Percentiles rank a stretch among this genome's conserved stretches.
phyloP scores from a whole-genome alignment of 2,888 invertebrate genomes.

The Phalera bucephala region DNA sequence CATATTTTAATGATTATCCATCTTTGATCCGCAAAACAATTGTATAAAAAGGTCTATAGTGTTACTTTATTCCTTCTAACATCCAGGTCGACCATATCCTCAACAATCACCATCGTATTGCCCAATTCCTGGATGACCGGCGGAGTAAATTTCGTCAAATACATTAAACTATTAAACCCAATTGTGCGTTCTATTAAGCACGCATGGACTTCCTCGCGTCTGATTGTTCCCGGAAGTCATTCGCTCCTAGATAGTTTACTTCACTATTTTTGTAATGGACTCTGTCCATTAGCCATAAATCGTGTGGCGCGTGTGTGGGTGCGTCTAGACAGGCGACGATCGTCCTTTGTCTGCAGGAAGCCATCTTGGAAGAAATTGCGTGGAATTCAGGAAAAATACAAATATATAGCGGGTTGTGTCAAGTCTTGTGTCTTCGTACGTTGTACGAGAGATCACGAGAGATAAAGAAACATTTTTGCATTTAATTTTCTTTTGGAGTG shows the following conservation, averaged over 20 bases:
- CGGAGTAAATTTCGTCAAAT: conserved; percentile 14
- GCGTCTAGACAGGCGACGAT: conserved; percentile 25
- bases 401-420: background rate
- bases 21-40: no score
- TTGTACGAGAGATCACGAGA: no score
- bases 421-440: no score
- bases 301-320: conserved; percentile 31
- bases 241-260: conserved; percentile 30
- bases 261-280: conserved; percentile 66
- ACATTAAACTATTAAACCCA: conserved; percentile 21
- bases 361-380: conserved; percentile 11
- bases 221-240: conserved; percentile 36
- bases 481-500: no score
- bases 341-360: conserved; percentile 28
- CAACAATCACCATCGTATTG: no score
- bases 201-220: conserved; percentile 24
- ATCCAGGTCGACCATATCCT: no score
- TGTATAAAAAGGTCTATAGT: no score
- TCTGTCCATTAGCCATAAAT: conserved; percentile 63
- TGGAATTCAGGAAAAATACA: conserved; percentile 1
- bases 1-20: no score
- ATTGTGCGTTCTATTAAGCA: conserved; percentile 36
- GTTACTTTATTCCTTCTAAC: no score
- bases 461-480: no score
- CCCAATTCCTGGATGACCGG: no score